Conservation (phyloP, 2,797 vertebrate species). For the Leptodactylus fallax region DNA sequence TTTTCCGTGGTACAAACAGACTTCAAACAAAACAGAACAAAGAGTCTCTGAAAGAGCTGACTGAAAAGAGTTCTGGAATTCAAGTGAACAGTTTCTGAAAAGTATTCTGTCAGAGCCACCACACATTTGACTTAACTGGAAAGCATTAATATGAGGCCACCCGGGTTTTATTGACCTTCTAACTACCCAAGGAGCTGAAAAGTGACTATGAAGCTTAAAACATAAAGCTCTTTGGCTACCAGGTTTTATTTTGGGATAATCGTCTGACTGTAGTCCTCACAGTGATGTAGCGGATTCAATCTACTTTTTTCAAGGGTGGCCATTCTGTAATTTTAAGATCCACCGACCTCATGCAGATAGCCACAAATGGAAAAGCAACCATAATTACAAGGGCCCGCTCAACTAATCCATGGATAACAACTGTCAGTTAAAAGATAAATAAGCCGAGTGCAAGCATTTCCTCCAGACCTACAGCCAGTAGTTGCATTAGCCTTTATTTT, state of each 20-base stretch:
- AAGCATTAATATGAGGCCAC: slow-evolving; percentile 74
- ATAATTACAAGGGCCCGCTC: slow-evolving; percentile 78
- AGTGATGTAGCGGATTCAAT: slow-evolving; percentile 73
- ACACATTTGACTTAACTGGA: slow-evolving; percentile 66
- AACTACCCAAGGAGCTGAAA: slow-evolving; percentile 71
- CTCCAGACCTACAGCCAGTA: slow-evolving; percentile 65
- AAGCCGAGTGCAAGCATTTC: slow-evolving; percentile 71
- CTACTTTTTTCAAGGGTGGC: slow-evolving; percentile 76
- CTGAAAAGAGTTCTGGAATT: slow-evolving; percentile 60
- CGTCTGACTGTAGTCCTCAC: slow-evolving; percentile 71
- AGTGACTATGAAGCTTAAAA: slow-evolving; percentile 71
- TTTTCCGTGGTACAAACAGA: slow-evolving; percentile 57
- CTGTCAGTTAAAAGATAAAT: slow-evolving; percentile 78
- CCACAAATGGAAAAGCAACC: slow-evolving; percentile 75
- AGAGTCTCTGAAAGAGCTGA: slow-evolving; percentile 49
- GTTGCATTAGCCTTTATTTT: slow-evolving; percentile 66
- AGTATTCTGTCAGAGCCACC: slow-evolving; percentile 65
- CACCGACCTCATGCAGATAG: slow-evolving; percentile 76
- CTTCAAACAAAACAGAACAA: slow-evolving; percentile 61
- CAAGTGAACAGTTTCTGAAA: slow-evolving; percentile 65
- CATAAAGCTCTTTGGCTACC: slow-evolving; percentile 68
- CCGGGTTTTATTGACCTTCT: slow-evolving; percentile 76
- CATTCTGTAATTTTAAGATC: slow-evolving; percentile 80
- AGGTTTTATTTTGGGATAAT: slow-evolving; percentile 73
- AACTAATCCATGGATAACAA: slow-evolving; percentile 76